Percentiles rank a stretch among this genome's conserved stretches.
Conservation (phyloP, 2,888 invertebrate genomes). For the Ormyrus thymus region DNA sequence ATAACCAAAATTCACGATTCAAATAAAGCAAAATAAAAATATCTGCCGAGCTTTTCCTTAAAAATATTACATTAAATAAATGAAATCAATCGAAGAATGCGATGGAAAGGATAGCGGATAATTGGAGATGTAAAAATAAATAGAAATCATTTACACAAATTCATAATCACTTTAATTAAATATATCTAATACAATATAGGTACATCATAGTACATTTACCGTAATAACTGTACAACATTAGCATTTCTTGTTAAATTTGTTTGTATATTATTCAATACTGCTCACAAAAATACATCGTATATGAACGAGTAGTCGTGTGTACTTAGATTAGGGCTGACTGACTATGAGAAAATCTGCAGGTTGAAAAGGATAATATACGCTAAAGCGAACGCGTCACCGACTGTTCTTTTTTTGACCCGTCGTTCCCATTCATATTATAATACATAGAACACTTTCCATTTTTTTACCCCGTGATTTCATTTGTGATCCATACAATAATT, state of each 20-base stretch:
- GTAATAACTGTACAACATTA: conserved; percentile 72
- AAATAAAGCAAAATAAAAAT: neutral
- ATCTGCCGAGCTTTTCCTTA: no score
- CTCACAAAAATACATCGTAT: conserved; percentile 73
- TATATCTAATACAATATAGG: conserved; percentile 74
- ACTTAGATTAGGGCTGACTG: conserved; percentile 17
- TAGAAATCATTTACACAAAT: conserved; percentile 67
- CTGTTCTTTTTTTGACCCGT: conserved; percentile 14
- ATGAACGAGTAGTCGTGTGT: conserved; percentile 49
- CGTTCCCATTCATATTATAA: neutral
- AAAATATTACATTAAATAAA: no score
- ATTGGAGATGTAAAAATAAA: neutral
- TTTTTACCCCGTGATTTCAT: neutral
- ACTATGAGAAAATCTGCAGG: conserved; percentile 23
- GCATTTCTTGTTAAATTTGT: conserved; percentile 61
- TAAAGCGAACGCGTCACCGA: conserved; percentile 35
- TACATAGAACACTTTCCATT: neutral
- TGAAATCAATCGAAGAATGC: no score
- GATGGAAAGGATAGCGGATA: neutral
- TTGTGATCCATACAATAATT: conserved; percentile 25
- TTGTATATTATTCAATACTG: conserved; percentile 67
- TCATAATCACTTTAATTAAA: conserved; percentile 74
- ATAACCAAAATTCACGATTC: neutral
- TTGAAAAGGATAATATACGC: conserved; percentile 25
- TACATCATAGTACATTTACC: conserved; percentile 73